Evolutionary conservation across 2,888 invertebrate genomes (phyloP).

Genomic region (Pseudeuparius sepicola): DNA sequence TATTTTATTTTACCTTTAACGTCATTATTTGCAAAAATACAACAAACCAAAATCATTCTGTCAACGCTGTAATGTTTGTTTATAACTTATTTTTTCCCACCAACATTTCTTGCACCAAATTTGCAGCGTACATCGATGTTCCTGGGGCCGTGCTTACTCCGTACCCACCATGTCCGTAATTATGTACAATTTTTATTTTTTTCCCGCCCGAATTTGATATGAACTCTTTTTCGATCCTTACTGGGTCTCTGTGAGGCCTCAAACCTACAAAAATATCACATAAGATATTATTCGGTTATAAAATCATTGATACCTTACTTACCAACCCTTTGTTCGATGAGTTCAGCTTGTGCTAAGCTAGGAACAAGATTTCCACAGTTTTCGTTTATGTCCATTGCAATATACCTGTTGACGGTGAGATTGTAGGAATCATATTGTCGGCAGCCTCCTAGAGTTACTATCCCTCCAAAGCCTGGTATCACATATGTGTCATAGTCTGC

Average conservation of each 20-base stretch:
- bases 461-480: slow-evolving; percentile 60
- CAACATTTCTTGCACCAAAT: slow-evolving; percentile 50
- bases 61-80: too few relatives aligned
- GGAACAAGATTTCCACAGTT: slow-evolving; percentile 70
- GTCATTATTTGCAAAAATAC: too few relatives aligned
- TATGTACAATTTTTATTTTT: slow-evolving; percentile 66
- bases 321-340: slow-evolving; percentile 55
- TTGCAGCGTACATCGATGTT: slow-evolving; percentile 66
- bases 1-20: too few relatives aligned
- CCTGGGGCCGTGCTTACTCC: slow-evolving; percentile 87
- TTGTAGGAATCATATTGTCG: slow-evolving; percentile 75
- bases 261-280: too few relatives aligned
- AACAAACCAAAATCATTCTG: too few relatives aligned
- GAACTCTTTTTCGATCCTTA: slow-evolving; percentile 61
- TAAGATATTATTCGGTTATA: too few relatives aligned
- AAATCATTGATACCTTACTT: too few relatives aligned
- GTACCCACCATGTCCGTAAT: slow-evolving; percentile 93
- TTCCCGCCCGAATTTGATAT: slow-evolving; percentile 36
- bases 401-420: slow-evolving; percentile 54
- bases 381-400: slow-evolving; percentile 66
- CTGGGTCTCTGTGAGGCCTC: slow-evolving; percentile 66
- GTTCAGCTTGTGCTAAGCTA: slow-evolving; percentile 48
- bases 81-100: slow-evolving; percentile 36
- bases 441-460: slow-evolving; percentile 80
- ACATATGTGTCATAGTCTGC: slow-evolving; percentile 80